These are phyloP conservation scores for Ecliptopera silaceata DNA, from an alignment of 2,888 invertebrate genomes.

Conservation along the genomic window DNA sequence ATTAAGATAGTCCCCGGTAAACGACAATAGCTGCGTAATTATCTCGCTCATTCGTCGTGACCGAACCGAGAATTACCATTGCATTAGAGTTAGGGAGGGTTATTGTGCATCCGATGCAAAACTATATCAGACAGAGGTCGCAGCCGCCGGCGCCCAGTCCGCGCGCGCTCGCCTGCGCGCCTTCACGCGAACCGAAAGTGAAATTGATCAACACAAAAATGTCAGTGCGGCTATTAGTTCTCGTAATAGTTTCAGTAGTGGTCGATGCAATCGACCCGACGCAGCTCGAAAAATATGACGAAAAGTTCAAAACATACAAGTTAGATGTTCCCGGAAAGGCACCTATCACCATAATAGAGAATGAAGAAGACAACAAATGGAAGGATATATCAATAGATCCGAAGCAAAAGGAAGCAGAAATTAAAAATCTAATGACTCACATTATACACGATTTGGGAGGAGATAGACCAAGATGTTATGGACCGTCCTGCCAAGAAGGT, in stretches of 20 bases:
- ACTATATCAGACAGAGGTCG: constrained; percentile 73
- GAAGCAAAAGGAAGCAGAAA: constrained; percentile 56
- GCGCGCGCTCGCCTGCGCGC: constrained; percentile 64
- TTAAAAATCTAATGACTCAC: constrained; percentile 71
- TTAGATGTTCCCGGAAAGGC: constrained; percentile 82
- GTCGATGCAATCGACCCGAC: constrained; percentile 59
- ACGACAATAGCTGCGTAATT: constrained; percentile 78
- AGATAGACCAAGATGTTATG: constrained; percentile 68
- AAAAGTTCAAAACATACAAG: constrained; percentile 77
- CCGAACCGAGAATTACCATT: constrained; percentile 72
- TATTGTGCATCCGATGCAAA: constrained; percentile 75
- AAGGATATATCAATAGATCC: constrained; percentile 47
- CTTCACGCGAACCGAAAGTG: constrained; percentile 74
- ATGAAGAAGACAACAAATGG: constrained; percentile 54
- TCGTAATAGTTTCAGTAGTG: constrained; percentile 55
- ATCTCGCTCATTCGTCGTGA: constrained; percentile 79
- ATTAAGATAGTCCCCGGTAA: constrained; percentile 73
- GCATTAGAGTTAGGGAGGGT: constrained; percentile 78
- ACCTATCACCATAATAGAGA: constrained; percentile 84
- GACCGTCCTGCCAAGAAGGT: constrained; percentile 73
- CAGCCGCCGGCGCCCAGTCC: constrained; percentile 69
- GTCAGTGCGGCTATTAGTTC: constrained; percentile 67
- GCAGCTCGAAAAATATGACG: constrained; percentile 64
- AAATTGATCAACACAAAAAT: constrained; percentile 69
- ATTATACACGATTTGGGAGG: constrained; percentile 69